phyloP scores from a whole-genome alignment of 1,140 invertebrate genomes.

The Gonioctena quinquepunctata region DNA sequence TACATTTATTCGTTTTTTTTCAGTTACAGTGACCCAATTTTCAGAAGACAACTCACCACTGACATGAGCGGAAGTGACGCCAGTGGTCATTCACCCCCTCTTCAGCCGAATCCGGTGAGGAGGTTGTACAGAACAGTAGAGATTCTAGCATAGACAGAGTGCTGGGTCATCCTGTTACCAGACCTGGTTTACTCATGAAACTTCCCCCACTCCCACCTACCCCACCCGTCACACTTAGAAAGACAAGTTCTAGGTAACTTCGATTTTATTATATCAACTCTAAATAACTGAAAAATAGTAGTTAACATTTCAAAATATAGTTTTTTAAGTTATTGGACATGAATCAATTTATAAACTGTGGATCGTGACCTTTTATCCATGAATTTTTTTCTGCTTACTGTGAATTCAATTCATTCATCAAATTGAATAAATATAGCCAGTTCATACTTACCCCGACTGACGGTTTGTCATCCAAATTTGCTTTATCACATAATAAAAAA shows the following conservation, averaged over 20 bases:
- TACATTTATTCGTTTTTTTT: too few species aligned
- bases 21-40: constrained; percentile 52
- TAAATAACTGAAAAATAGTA: not conserved
- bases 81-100: constrained; percentile 46
- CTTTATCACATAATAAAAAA: too few species aligned
- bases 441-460: too few species aligned
- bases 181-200: constrained; percentile 44
- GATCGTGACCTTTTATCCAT: not conserved
- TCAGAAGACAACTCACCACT: constrained; percentile 34
- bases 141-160: constrained; percentile 48
- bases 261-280: not conserved
- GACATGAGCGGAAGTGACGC: constrained; percentile 39
- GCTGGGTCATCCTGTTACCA: constrained; percentile 49
- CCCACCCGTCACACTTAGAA: constrained; percentile 34
- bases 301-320: not conserved
- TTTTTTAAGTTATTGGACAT: not conserved
- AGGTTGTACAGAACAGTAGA: constrained; percentile 28
- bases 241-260: constrained; percentile 3
- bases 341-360: not conserved
- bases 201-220: constrained; percentile 50
- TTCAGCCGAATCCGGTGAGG: constrained; percentile 48
- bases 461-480: too few species aligned
- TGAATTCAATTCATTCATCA: too few species aligned
- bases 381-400: too few species aligned
- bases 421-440: too few species aligned